Percentiles rank a stretch among this genome's conserved stretches.
Evolutionary conservation across 2,113 vertebrate species (phyloP).

Genomic region (Ochotona princeps): DNA sequence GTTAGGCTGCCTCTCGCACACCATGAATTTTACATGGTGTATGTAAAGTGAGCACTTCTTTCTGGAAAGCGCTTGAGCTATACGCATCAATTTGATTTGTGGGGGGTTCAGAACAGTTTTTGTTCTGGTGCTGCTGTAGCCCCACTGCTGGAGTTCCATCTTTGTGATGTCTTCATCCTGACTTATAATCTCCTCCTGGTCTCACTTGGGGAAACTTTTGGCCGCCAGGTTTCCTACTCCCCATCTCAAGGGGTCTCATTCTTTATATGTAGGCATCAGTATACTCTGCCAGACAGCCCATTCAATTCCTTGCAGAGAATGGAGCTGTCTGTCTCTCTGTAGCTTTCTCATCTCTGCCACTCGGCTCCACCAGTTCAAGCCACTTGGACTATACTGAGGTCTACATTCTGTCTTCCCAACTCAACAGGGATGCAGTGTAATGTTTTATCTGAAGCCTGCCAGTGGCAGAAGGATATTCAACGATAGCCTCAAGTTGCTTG

Average conservation of each 20-base stretch:
- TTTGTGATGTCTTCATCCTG: not conserved
- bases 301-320: not conserved
- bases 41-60: not conserved
- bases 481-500: not conserved
- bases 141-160: not conserved
- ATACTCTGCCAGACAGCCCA: too few species aligned
- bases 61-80: not conserved
- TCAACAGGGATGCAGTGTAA: not conserved
- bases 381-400: not conserved
- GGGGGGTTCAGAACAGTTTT: not conserved
- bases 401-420: not conserved
- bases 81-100: not conserved
- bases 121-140: not conserved
- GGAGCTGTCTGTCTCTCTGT: not conserved
- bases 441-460: too few species aligned
- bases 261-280: too few species aligned
- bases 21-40: not conserved
- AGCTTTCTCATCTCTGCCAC: not conserved
- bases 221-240: not conserved
- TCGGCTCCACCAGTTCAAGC: not conserved
- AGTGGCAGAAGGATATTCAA: too few species aligned
- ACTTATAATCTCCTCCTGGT: not conserved
- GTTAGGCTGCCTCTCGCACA: not conserved
- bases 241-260: not conserved
- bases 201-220: not conserved